A percentile compares a stretch with the other conserved stretches of the same genome.
Conservation (phyloP, 2,113 vertebrate species). For the Bucco capensis region DNA sequence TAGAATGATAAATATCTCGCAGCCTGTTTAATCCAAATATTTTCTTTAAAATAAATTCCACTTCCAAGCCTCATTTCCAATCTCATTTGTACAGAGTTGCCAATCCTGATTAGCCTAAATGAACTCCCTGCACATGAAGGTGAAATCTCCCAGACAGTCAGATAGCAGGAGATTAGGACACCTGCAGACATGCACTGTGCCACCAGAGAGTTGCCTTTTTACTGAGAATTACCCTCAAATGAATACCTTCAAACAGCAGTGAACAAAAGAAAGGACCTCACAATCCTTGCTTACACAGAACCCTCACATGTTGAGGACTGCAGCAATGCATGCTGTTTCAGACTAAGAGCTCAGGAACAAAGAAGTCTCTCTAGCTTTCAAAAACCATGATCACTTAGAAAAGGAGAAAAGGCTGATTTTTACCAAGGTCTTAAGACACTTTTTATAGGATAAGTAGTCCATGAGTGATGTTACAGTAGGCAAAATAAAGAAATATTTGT, state of each 20-base stretch:
- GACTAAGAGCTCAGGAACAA: background rate
- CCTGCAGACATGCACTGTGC: conserved; percentile 25
- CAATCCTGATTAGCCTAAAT: conserved; percentile 3
- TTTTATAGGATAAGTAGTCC: background rate
- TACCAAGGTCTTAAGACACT: background rate
- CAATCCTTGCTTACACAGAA: background rate
- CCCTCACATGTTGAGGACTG: background rate
- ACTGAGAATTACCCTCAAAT: conserved; percentile 24
- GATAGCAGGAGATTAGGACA: conserved; percentile 23
- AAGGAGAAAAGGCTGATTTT: background rate
- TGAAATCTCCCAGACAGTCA: conserved; percentile 14
- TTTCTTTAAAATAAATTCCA: conserved; percentile 29
- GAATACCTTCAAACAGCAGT: background rate
- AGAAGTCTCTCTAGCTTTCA: background rate
- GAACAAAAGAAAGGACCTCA: background rate
- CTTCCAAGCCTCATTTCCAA: conserved; percentile 13
- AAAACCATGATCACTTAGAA: background rate
- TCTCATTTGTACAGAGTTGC: conserved; percentile 17
- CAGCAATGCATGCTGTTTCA: background rate
- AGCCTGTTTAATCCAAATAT: background rate
- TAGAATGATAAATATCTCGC: background rate
- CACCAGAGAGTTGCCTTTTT: background rate
- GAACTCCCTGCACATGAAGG: conserved; percentile 32
- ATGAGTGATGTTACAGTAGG: background rate
- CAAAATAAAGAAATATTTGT: background rate